Percentiles rank a stretch among this genome's conserved stretches.
phyloP scores from a whole-genome alignment of 2,797 vertebrate genomes.

The Iguana delicatissima region DNA sequence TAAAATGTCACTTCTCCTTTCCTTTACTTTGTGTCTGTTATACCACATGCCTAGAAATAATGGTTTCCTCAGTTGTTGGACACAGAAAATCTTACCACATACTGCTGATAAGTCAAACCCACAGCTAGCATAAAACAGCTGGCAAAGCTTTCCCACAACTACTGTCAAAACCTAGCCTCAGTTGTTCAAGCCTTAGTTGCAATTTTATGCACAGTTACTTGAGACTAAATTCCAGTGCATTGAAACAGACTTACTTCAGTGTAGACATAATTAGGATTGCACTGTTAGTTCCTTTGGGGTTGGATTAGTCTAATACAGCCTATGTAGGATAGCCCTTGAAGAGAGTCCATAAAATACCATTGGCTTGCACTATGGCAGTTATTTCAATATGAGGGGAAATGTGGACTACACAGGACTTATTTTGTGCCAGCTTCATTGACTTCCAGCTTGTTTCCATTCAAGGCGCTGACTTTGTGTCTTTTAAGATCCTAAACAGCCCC shows the following conservation, averaged over 20 bases:
- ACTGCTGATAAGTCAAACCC: not conserved
- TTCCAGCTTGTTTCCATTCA: not conserved
- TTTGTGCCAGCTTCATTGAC: not conserved
- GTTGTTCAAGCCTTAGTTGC: not conserved
- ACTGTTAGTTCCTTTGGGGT: not conserved
- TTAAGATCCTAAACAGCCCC: not conserved
- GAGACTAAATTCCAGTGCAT: not conserved
- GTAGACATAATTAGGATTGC: not conserved
- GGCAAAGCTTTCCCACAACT: not conserved
- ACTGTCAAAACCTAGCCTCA: not conserved
- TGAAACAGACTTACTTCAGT: not conserved
- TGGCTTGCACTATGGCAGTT: not conserved
- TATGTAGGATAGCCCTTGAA: not conserved
- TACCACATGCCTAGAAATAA: constrained; percentile 14
- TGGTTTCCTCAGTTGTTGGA: not conserved
- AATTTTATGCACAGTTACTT: not conserved
- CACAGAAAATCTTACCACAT: not conserved
- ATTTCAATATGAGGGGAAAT: not conserved
- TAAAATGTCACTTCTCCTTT: constrained; percentile 21
- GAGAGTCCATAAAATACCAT: not conserved
- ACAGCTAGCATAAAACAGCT: too few relatives aligned
- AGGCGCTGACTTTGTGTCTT: not conserved
- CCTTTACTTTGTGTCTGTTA: constrained; percentile 16
- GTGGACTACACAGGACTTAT: not conserved
- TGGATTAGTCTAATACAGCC: not conserved